phyloP scores from a whole-genome alignment of 2,888 invertebrate species.

The Myopa tessellatipennis region DNA sequence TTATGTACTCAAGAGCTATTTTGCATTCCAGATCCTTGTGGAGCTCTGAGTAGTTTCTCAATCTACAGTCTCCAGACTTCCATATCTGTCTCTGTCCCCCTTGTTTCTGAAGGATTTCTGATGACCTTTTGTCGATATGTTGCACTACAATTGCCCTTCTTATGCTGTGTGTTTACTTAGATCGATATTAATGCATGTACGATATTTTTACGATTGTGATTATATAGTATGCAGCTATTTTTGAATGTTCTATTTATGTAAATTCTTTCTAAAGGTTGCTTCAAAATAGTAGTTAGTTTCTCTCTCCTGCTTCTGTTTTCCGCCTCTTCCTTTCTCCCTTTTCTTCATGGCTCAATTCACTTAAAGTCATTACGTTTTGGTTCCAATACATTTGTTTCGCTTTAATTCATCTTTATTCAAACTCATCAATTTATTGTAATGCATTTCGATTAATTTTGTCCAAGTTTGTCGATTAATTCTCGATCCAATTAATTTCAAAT shows the following conservation, averaged over 20 bases:
- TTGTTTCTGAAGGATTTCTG: too few species aligned
- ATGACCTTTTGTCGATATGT: not conserved
- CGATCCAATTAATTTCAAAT: not conserved
- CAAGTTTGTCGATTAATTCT: not conserved
- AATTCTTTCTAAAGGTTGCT: conserved; percentile 11
- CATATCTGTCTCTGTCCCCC: not conserved
- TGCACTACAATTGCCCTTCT: conserved; percentile 9
- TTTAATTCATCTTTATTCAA: too few species aligned
- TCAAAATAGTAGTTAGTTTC: conserved; percentile 5
- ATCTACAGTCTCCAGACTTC: not conserved
- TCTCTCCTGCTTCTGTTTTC: not conserved
- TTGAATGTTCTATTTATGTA: not conserved
- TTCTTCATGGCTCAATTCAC: conserved; percentile 13
- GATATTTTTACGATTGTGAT: not conserved
- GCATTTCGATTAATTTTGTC: too few species aligned
- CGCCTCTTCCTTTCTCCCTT: not conserved
- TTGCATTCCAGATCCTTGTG: not conserved
- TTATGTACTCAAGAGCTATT: not conserved
- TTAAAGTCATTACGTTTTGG: conserved; percentile 17
- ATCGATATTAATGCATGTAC: not conserved
- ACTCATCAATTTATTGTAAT: too few species aligned
- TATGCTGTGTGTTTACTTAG: not conserved
- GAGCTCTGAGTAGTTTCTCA: not conserved
- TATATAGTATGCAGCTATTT: conserved; percentile 7
- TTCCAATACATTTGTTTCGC: not conserved